phyloP scores from a whole-genome alignment of 30 jellyfish, hydroid and myxozoan genomes.

The Rhopilema esculentum region DNA sequence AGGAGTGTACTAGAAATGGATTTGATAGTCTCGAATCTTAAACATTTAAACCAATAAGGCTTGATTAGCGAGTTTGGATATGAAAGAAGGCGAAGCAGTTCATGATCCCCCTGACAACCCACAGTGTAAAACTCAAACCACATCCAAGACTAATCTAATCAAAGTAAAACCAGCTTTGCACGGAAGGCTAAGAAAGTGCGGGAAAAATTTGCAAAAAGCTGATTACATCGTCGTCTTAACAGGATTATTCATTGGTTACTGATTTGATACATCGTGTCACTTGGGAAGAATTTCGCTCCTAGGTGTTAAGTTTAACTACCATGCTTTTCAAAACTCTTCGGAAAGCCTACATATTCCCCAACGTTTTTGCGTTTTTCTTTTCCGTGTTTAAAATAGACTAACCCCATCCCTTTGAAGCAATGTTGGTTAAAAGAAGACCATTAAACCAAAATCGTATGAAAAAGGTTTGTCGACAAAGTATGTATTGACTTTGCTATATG shows the following conservation, averaged over 20 bases:
- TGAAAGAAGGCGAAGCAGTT: not conserved
- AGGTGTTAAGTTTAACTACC: too few species aligned
- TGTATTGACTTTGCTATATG: too few species aligned
- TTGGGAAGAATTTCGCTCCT: not conserved
- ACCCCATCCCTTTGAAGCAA: too few species aligned
- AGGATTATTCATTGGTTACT: slow-evolving; percentile 30
- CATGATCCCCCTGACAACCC: not conserved
- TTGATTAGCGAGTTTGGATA: not conserved
- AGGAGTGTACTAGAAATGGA: not conserved
- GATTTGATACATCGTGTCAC: slow-evolving; percentile 20
- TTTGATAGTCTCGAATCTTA: not conserved
- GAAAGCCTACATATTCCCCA: too few species aligned
- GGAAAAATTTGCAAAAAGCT: slow-evolving; percentile 31
- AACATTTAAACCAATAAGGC: not conserved
- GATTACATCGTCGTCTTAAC: slow-evolving; percentile 21
- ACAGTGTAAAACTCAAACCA: not conserved
- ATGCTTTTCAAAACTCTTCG: too few species aligned
- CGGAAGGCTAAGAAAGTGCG: slow-evolving; percentile 10
- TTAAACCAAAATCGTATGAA: too few species aligned
- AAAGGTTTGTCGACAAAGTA: too few species aligned
- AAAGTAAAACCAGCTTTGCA: slow-evolving; percentile 42
- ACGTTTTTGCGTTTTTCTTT: too few species aligned
- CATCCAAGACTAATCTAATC: slow-evolving; percentile 27
- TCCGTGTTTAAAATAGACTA: too few species aligned
- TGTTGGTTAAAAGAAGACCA: too few species aligned